Evolutionary conservation across 2,797 vertebrate genomes (phyloP), one percentile per base, ranked within the genome.

Genomic region (Pampus argenteus): DNA sequence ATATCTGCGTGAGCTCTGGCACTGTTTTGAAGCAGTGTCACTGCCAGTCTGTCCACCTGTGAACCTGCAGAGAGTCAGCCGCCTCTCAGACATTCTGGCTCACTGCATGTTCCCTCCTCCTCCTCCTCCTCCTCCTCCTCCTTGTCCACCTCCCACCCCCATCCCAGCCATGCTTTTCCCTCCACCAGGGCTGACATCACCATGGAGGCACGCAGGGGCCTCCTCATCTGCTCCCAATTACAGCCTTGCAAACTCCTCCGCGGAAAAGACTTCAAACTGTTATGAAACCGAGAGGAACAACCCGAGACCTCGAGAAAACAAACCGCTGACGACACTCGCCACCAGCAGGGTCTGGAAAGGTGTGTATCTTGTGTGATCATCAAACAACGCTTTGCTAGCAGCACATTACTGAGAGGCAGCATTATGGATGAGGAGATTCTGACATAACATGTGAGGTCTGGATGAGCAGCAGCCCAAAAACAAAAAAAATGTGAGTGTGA

Each of bases 141-240:
- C 57, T 36, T 74, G 26, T 20, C 51, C 64, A 18, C 18, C 48
- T 11, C 36, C 15, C 51, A 34, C 76, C 29, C 26, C 51, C 64
- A 18, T 20, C 60, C 66, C 60, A 61, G 18, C 78, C 49, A 62
- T 82, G 78, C 84, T 89, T 87, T 81, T 83, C 86, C 79, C 73
- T 88, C 76, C 47, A 87, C 85, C 81, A 77, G 63, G 61, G 71
- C 89, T 95, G 93, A 95, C 93, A 93, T 94, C 93, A 94, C 88
- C 77, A 81, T 69, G 86, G 90, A 94, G 88, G 92, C 91, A 93
- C 42, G 92, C 84, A 84, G 86, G 90, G 91, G 89, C 91, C 86
- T 94, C 87, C 69, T 89, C 84, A 92, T 94, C 94, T 95, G 94
- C 90, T 94, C 90, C 86, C 91, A 93, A 93, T 95, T 94, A 94